Evolutionary conservation across 2,888 invertebrate species (phyloP).

Genomic region (Melieria omissa): DNA sequence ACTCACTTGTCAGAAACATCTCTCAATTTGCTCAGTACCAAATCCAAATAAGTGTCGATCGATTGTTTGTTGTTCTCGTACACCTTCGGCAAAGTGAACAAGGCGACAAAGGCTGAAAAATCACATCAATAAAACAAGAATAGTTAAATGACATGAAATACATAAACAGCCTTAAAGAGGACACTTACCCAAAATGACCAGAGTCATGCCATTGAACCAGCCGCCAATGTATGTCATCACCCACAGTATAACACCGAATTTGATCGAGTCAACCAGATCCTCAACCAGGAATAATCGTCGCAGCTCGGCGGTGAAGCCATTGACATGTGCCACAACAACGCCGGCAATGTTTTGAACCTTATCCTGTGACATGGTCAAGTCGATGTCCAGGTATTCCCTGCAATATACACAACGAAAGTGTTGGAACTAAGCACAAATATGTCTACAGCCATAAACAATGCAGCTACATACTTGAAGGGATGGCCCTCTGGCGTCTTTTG

Average conservation of each 20-base stretch:
- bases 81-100: constrained; percentile 96
- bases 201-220: constrained; percentile 99
- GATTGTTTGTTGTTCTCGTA: constrained; percentile 95
- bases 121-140: constrained; percentile 53
- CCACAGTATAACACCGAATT: constrained; percentile 96
- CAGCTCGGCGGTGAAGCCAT: constrained; percentile 83
- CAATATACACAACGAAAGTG: neutral
- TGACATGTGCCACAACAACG: constrained; percentile 86
- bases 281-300: constrained; percentile 96
- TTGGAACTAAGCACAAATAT: neutral
- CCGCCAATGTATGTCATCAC: constrained; percentile 96
- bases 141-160: constrained; percentile 30
- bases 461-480: constrained; percentile 89
- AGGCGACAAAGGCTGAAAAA: constrained; percentile 84
- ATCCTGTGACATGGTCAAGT: constrained; percentile 89
- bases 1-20: constrained; percentile 90
- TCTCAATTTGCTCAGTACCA: constrained; percentile 87
- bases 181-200: constrained; percentile 88
- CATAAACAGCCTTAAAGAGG: neutral
- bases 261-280: constrained; percentile 94
- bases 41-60: constrained; percentile 90
- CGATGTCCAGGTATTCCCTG: constrained; percentile 86
- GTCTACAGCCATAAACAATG: neutral
- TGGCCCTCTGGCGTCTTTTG: constrained; percentile 97
- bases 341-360: constrained; percentile 91